Conservation (phyloP, 2,888 invertebrate species). For the Acleris sparsana region DNA sequence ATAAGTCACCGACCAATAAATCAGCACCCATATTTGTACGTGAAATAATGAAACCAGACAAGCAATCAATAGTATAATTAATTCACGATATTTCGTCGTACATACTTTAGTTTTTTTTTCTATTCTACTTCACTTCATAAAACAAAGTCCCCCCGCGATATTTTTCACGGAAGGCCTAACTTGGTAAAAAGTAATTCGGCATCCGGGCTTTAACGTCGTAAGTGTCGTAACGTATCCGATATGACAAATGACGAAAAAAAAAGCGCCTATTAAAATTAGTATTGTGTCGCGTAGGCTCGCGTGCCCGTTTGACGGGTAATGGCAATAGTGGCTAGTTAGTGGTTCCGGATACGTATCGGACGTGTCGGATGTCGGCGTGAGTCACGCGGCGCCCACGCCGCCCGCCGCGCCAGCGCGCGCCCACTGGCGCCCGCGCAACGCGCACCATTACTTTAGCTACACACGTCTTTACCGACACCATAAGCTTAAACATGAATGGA, state of each 20-base stretch:
- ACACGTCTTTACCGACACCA: slow-evolving; percentile 29
- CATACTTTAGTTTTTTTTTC: neutral
- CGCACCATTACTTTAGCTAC: slow-evolving; percentile 37
- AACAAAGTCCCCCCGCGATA: too few species aligned
- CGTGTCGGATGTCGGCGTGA: slow-evolving; percentile 84
- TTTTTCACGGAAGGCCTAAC: too few species aligned
- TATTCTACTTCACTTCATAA: too few species aligned
- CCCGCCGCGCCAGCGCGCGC: slow-evolving; percentile 50
- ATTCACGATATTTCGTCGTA: slow-evolving; percentile 2
- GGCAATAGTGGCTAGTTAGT: slow-evolving; percentile 77
- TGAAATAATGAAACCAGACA: slow-evolving; percentile 34
- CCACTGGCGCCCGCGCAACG: slow-evolving; percentile 46
- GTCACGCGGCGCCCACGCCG: slow-evolving; percentile 76
- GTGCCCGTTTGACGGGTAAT: slow-evolving; percentile 62
- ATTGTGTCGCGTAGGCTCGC: slow-evolving; percentile 66
- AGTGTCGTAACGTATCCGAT: slow-evolving; percentile 7
- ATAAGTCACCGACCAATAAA: slow-evolving; percentile 62
- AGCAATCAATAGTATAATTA: slow-evolving; percentile 17
- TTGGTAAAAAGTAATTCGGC: neutral
- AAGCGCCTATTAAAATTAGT: slow-evolving; percentile 63
- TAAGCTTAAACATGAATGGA: slow-evolving; percentile 31
- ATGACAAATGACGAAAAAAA: slow-evolving; percentile 47
- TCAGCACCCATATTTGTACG: slow-evolving; percentile 44
- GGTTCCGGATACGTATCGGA: slow-evolving; percentile 83
- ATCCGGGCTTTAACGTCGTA: neutral